Evolutionary conservation across 2,113 vertebrate genomes (phyloP).

Genomic region (Calidris pygmaea): DNA sequence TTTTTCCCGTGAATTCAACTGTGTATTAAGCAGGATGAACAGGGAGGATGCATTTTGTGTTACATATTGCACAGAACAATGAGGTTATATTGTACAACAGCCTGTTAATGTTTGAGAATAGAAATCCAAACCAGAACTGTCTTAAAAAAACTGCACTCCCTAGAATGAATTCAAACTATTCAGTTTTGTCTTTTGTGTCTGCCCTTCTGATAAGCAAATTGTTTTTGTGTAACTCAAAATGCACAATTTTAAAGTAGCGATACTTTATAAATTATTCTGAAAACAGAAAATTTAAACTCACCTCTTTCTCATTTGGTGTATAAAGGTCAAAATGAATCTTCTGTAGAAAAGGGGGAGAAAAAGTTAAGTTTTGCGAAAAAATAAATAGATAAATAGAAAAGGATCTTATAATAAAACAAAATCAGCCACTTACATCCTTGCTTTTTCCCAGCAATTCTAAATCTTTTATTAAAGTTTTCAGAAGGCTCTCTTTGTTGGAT

Average conservation of each 20-base stretch:
- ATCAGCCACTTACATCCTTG: constrained; percentile 59
- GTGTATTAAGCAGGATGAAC: not conserved
- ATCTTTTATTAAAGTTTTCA: not conserved
- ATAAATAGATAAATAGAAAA: not conserved
- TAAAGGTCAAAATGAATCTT: not conserved
- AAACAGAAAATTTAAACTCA: constrained; percentile 26
- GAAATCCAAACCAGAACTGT: not conserved
- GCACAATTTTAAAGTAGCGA: not conserved
- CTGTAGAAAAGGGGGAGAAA: constrained; percentile 1
- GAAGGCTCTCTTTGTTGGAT: rapidly evolving
- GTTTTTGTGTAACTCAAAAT: not conserved
- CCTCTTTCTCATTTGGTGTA: constrained; percentile 7
- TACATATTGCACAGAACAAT: not conserved
- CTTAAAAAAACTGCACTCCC: not conserved
- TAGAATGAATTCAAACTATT: not conserved
- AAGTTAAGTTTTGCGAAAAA: constrained; percentile 19
- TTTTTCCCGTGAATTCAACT: not conserved
- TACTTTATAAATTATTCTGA: not conserved
- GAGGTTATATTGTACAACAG: not conserved
- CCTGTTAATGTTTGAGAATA: not conserved
- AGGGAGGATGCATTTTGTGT: not conserved
- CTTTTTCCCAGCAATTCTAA: not conserved
- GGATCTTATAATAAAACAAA: not conserved
- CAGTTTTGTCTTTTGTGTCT: not conserved
- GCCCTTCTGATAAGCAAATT: not conserved